phyloP scores from a whole-genome alignment of 2,888 invertebrate species.

The Macrosoma leucophasiata region DNA sequence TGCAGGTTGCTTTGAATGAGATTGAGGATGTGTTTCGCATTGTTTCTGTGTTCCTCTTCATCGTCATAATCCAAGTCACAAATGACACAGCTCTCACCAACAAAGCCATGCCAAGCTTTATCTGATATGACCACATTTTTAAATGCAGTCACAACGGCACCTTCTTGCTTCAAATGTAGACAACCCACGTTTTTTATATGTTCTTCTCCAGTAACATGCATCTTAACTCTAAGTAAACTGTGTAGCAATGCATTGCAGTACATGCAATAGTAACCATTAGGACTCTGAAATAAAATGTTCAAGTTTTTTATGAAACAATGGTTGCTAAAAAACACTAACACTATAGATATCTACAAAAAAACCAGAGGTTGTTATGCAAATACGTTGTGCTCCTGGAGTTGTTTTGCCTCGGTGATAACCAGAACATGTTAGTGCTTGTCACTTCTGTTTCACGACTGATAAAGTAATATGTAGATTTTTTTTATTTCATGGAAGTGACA shows the following conservation, averaged over 20 bases:
- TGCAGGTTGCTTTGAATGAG: slow-evolving; percentile 37
- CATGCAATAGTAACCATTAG: slow-evolving; percentile 47
- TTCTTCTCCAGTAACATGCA: slow-evolving; percentile 35
- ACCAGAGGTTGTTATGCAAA: too few species aligned
- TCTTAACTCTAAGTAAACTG: slow-evolving; percentile 33
- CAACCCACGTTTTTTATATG: slow-evolving; percentile 35
- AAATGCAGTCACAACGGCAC: slow-evolving; percentile 31
- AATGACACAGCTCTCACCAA: slow-evolving; percentile 37
- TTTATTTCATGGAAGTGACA: too few species aligned
- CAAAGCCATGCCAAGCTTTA: slow-evolving; percentile 44
- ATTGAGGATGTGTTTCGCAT: slow-evolving; percentile 36
- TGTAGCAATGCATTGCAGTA: slow-evolving; percentile 40
- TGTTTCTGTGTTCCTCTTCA: slow-evolving; percentile 32
- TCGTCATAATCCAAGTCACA: slow-evolving; percentile 41
- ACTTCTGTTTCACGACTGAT: too few species aligned
- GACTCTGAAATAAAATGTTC: too few species aligned
- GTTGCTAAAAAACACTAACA: too few species aligned
- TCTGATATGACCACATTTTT: slow-evolving; percentile 35
- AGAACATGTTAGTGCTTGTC: slow-evolving; percentile 9
- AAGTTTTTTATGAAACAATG: too few species aligned
- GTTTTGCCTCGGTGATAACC: too few species aligned
- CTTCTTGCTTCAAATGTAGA: slow-evolving; percentile 26
- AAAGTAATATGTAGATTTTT: too few species aligned
- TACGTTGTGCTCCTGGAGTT: too few species aligned
- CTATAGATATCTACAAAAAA: too few species aligned